Evolutionary conservation across 2,888 invertebrate species (phyloP).

Genomic region (Encarsia formosa): DNA sequence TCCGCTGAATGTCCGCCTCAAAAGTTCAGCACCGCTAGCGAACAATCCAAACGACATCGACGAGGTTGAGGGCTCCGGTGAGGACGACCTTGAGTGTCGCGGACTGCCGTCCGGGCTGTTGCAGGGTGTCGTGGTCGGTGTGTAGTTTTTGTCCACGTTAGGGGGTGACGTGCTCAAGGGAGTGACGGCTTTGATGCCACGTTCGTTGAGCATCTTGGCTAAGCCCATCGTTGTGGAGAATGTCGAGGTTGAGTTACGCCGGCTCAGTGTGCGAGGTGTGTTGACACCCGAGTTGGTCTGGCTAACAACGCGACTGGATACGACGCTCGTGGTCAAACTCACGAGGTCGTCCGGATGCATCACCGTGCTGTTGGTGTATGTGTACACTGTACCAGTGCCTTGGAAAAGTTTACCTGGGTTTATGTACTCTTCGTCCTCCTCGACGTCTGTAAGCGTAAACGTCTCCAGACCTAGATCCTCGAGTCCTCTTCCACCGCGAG

Average conservation of each 20-base stretch:
- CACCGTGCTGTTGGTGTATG: slow-evolving; percentile 84
- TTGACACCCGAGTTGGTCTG: slow-evolving; percentile 51
- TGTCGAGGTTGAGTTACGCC: slow-evolving; percentile 76
- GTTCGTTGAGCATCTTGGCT: slow-evolving; percentile 73
- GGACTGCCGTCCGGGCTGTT: slow-evolving; percentile 76
- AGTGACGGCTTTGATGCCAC: slow-evolving; percentile 72
- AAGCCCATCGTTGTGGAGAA: slow-evolving; percentile 71
- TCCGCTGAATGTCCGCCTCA: slow-evolving; percentile 61
- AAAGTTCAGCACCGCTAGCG: slow-evolving; percentile 63
- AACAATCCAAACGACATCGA: slow-evolving; percentile 54
- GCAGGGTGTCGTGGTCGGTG: slow-evolving; percentile 83
- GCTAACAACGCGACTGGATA: slow-evolving; percentile 65
- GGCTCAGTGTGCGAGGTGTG: slow-evolving; percentile 56
- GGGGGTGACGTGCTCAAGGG: slow-evolving; percentile 65
- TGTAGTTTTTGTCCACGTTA: slow-evolving; percentile 61
- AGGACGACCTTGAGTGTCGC: slow-evolving; percentile 55
- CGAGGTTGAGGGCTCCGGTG: slow-evolving; percentile 55
- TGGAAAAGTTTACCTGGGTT: slow-evolving; percentile 73
- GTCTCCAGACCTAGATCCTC: slow-evolving; percentile 72
- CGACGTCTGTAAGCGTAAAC: slow-evolving; percentile 62
- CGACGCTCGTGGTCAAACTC: slow-evolving; percentile 60
- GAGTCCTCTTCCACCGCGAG: slow-evolving; percentile 71
- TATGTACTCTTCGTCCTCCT: slow-evolving; percentile 68
- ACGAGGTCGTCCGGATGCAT: slow-evolving; percentile 85
- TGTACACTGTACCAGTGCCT: slow-evolving; percentile 74